phyloP scores from a whole-genome alignment of 2,888 invertebrate genomes.

The Callyntrura sp. region DNA sequence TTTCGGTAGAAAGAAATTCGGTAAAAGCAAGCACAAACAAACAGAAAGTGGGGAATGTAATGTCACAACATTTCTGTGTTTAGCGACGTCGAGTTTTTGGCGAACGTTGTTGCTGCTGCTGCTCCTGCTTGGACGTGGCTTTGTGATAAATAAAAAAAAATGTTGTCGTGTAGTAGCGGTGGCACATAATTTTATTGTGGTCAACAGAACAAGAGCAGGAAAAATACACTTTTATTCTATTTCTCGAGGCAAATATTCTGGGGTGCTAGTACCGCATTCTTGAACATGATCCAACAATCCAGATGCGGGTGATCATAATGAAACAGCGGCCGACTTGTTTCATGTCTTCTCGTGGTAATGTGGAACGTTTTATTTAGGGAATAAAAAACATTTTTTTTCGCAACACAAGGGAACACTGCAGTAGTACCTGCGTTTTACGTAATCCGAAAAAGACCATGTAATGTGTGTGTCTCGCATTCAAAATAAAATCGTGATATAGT shows the following conservation, averaged over 20 bases:
- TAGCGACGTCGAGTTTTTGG: no score
- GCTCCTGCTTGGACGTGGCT: no score
- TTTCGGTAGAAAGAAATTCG: background rate
- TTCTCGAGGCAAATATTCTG: background rate
- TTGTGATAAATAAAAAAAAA: no score
- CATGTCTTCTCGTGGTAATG: no score
- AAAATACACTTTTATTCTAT: background rate
- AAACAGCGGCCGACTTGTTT: no score
- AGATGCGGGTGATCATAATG: background rate
- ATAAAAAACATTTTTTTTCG: background rate
- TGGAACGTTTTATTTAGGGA: no score
- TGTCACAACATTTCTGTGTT: no score
- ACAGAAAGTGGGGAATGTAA: background rate
- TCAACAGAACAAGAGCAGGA: background rate
- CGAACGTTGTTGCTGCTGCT: no score
- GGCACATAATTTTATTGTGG: constrained; percentile 28
- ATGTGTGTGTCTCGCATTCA: background rate
- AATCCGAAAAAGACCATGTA: background rate
- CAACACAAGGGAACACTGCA: constrained; percentile 48
- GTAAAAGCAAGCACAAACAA: background rate
- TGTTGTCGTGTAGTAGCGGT: no score
- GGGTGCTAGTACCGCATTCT: background rate
- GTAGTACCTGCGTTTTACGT: constrained; percentile 58
- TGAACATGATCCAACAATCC: background rate
- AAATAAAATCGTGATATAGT: background rate